These are phyloP conservation scores for Pachypsylla venusta DNA, from an alignment of 1,140 invertebrate species.

Conservation along the genomic window DNA sequence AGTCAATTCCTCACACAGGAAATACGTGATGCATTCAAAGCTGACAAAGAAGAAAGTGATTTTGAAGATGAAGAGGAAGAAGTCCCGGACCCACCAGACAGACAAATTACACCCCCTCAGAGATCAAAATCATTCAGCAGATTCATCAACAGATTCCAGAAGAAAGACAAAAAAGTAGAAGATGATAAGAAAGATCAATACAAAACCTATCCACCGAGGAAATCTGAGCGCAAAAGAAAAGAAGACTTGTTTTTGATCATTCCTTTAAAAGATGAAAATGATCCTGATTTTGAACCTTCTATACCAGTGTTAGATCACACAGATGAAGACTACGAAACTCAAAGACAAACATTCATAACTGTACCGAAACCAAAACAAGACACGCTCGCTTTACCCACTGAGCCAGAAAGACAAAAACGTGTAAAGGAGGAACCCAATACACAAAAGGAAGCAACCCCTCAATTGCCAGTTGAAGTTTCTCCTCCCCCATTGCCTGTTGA, in stretches of 20 bases:
- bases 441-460: constrained; percentile 13
- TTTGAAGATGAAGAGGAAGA: constrained; percentile 27
- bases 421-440: constrained; percentile 9
- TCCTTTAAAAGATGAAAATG: constrained; percentile 16
- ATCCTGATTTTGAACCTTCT: constrained; percentile 26
- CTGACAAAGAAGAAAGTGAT: constrained; percentile 42
- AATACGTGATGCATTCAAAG: constrained; percentile 57
- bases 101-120: neutral
- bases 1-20: constrained; percentile 57
- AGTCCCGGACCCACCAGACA: constrained; percentile 23
- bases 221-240: constrained; percentile 11
- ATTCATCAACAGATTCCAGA: neutral
- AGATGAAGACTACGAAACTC: constrained; percentile 26
- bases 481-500: neutral
- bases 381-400: constrained; percentile 9
- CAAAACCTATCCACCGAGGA: constrained; percentile 20
- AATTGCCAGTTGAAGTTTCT: neutral
- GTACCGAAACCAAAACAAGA: constrained; percentile 3
- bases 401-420: constrained; percentile 18
- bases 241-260: neutral
- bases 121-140: neutral
- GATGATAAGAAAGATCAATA: constrained; percentile 23
- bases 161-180: constrained; percentile 27
- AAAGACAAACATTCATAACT: constrained; percentile 1
- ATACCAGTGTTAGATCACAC: constrained; percentile 30